A percentile compares a stretch with the other conserved stretches of the same genome.
These are phyloP conservation scores for Tamias sibiricus DNA, from an alignment of 2,113 vertebrate genomes.

Conservation along the genomic window DNA sequence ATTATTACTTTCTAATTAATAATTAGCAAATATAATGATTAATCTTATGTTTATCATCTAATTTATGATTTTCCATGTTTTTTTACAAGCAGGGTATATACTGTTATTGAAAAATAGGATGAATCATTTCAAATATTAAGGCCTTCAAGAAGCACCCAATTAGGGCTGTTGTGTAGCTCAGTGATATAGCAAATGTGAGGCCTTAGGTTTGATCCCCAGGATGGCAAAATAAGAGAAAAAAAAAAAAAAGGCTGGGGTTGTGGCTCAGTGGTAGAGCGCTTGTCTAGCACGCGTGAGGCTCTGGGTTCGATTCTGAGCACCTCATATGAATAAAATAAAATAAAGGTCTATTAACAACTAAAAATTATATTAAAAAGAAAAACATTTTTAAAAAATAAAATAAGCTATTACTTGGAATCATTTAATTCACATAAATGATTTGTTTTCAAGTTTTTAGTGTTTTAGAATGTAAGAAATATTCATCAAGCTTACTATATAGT, in stretches of 20 bases:
- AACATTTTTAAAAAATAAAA: too few species aligned
- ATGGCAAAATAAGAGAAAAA: not conserved
- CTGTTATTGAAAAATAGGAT: slow-evolving; percentile 54
- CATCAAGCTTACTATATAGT: not conserved
- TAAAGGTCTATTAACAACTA: too few species aligned
- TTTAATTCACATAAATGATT: slow-evolving; percentile 2
- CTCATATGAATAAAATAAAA: too few species aligned
- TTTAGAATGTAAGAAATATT: slow-evolving; percentile 17
- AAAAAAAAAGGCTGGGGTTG: not conserved
- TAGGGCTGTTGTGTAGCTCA: not conserved
- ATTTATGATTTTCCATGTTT: slow-evolving; percentile 3
- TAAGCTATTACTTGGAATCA: not conserved
- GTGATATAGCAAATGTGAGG: not conserved
- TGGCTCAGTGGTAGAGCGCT: too few species aligned
- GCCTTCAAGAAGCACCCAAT: not conserved
- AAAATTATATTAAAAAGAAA: too few species aligned
- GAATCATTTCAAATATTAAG: slow-evolving; percentile 38
- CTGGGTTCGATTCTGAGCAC: too few species aligned
- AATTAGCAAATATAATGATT: not conserved
- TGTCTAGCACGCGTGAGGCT: too few species aligned
- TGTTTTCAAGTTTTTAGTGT: not conserved
- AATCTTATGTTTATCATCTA: not conserved
- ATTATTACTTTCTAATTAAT: slow-evolving; percentile 27
- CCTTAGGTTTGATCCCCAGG: not conserved
- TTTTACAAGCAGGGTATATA: not conserved